Conservation (phyloP, 2,113 vertebrate species). For the Lepus americanus region DNA sequence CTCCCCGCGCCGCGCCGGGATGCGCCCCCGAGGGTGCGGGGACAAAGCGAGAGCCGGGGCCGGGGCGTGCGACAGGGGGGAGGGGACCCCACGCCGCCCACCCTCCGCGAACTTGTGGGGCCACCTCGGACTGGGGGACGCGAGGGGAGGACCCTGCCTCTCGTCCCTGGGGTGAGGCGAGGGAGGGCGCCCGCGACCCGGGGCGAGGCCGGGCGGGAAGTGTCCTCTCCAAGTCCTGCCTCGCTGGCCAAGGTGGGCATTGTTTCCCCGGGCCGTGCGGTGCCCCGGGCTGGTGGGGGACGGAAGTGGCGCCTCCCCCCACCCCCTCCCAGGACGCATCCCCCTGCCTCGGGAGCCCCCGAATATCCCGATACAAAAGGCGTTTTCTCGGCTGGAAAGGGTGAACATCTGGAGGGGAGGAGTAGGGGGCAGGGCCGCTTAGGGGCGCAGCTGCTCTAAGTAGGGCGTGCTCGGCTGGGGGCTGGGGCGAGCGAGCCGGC, state of each 20-base stretch:
- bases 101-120: conserved; percentile 72
- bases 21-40: conserved; percentile 76
- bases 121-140: background rate
- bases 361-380: conserved; percentile 63
- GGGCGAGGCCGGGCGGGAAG: conserved; percentile 58
- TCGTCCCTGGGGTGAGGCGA: background rate
- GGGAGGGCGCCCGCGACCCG: background rate
- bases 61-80: background rate
- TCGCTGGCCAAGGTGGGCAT: conserved; percentile 73
- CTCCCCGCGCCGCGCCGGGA: background rate
- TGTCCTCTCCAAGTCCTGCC: conserved; percentile 63
- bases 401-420: conserved; percentile 81
- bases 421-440: conserved; percentile 76
- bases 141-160: background rate
- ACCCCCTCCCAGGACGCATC: background rate
- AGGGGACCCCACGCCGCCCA: conserved; percentile 46
- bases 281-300: conserved; percentile 52
- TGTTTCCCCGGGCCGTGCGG: conserved; percentile 67
- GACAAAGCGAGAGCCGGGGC: conserved; percentile 75
- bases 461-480: conserved; percentile 75
- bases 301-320: conserved; percentile 62
- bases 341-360: conserved; percentile 35
- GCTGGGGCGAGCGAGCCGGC: conserved; percentile 60
- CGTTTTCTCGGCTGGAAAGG: conserved; percentile 65
- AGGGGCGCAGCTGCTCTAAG: conserved; percentile 79